Conservation (phyloP, 1,140 invertebrate genomes). For the Ectropis grisescens region DNA sequence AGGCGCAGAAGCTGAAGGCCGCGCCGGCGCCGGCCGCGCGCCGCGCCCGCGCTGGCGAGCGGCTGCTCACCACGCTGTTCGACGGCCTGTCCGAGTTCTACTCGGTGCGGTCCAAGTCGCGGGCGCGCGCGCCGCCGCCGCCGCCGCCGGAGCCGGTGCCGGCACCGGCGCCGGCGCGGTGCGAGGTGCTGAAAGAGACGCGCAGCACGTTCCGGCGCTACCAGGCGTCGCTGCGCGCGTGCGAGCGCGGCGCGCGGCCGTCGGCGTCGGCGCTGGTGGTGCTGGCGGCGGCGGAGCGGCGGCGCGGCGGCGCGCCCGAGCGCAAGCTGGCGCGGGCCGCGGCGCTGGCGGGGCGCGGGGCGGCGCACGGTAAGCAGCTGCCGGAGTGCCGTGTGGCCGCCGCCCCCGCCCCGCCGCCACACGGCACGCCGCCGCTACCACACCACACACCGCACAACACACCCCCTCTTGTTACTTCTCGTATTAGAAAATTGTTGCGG, state of each 20-base stretch:
- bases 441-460: too few species aligned
- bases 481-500: too few species aligned
- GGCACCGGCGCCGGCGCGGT: constrained; percentile 16
- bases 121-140: constrained; percentile 33
- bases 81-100: constrained; percentile 90
- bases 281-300: constrained; percentile 3
- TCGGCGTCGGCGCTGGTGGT: constrained; percentile 4
- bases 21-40: constrained; percentile 13
- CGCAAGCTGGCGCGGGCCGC: constrained; percentile 48
- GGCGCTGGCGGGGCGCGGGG: constrained; percentile 16
- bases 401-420: background rate
- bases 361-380: constrained; percentile 52
- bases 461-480: too few species aligned
- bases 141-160: constrained; percentile 7
- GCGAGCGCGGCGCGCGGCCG: constrained; percentile 45
- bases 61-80: constrained; percentile 79
- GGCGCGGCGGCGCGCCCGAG: background rate
- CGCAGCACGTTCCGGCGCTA: constrained; percentile 54
- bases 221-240: constrained; percentile 28
- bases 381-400: too few species aligned
- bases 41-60: constrained; percentile 47
- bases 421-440: too few species aligned
- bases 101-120: constrained; percentile 70
- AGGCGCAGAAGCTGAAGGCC: constrained; percentile 64
- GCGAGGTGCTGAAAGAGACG: constrained; percentile 54